Evolutionary conservation across 1,140 invertebrate genomes (phyloP).

Genomic region (Ceratitis capitata): DNA sequence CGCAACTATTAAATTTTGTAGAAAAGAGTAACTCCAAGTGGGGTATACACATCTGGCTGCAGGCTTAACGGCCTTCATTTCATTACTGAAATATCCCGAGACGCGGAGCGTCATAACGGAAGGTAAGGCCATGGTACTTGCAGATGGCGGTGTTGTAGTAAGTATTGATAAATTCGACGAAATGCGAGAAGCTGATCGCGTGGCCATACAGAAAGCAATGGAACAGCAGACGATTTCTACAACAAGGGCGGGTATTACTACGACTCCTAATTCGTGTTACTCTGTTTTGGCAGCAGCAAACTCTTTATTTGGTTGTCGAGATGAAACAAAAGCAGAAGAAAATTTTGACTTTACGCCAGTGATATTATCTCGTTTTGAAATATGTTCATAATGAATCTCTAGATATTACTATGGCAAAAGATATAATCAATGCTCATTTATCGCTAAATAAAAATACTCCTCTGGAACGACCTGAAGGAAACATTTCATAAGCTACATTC

Average conservation of each 20-base stretch:
- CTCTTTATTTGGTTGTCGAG: conserved; percentile 98
- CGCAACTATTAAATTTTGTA: conserved; percentile 97
- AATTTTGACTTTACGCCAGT: conserved; percentile 99
- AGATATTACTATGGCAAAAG: conserved; percentile 94
- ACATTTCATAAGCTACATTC: conserved; percentile 86
- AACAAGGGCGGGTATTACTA: conserved; percentile 99
- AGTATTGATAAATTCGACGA: conserved; percentile 99
- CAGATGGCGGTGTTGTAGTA: conserved; percentile 98
- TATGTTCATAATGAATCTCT: conserved; percentile 91
- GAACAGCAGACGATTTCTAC: conserved; percentile 99
- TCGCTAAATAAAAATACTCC: conserved; percentile 79
- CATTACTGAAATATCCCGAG: conserved; percentile 92
- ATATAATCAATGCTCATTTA: conserved; percentile 96
- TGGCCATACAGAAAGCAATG: conserved; percentile 99
- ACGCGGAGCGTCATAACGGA: conserved; percentile 99
- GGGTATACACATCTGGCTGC: conserved; percentile 98
- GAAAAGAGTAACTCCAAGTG: conserved; percentile 95
- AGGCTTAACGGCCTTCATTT: conserved; percentile 97
- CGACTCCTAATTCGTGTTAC: conserved; percentile 97
- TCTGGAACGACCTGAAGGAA: conserved; percentile 73
- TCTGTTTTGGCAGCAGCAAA: conserved; percentile 98
- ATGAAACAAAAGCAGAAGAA: conserved; percentile 96
- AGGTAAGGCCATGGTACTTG: conserved; percentile 99
- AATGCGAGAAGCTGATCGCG: conserved; percentile 99
- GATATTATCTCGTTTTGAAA: conserved; percentile 99